Evolutionary conservation across 2,888 invertebrate species (phyloP), one percentile per base, ranked within the genome.

Genomic region (Quadroppia sp.): DNA sequence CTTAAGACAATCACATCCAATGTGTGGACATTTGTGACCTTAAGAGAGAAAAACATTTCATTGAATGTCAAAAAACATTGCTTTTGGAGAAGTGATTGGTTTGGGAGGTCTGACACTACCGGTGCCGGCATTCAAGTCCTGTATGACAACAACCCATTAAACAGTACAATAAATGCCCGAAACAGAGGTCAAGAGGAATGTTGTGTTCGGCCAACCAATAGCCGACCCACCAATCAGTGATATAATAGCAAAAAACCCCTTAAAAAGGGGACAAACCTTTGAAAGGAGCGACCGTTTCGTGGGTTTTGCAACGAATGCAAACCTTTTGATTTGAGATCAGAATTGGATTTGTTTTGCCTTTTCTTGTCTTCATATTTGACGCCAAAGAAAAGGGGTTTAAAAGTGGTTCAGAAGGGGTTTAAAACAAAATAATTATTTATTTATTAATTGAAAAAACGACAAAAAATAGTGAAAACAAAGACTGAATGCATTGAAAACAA

Each of bases 11-110:
- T 36, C 9, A 15, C 67, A 67, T n/a, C 20, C 67, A 36, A 23
- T 23, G 23, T 42, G 20, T 23, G 36, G 40, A 67, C 67, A 67
- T 9, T 40, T 61, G 17, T 61, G 61, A n/a, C 61, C 61, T 61
- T 45, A 7, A 45, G 2, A 2, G 11, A 20, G 23, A 25, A 3
- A 53, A 1, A 53, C 13, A 53, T 1, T 2, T 3, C 11, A 25
- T 53, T 3, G 23, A 20, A 20, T 4, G 6, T 20, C 20, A n/a
- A 17, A 50, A 50, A 3, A 20, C 20, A 50, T 20, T 36, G 36
- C 36, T n/a, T n/a, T n/a, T n/a, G n/a, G n/a, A n/a, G n/a, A n/a
- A n/a, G n/a, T n/a, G n/a, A n/a, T n/a, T n/a, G n/a, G n/a, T n/a
- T n/a, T n/a, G n/a, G n/a, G n/a, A n/a, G n/a, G n/a, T n/a, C n/a